Evolutionary conservation across 2,888 invertebrate genomes (phyloP), one percentile per base, ranked within the genome.

Genomic region (Adineta ricciae): DNA sequence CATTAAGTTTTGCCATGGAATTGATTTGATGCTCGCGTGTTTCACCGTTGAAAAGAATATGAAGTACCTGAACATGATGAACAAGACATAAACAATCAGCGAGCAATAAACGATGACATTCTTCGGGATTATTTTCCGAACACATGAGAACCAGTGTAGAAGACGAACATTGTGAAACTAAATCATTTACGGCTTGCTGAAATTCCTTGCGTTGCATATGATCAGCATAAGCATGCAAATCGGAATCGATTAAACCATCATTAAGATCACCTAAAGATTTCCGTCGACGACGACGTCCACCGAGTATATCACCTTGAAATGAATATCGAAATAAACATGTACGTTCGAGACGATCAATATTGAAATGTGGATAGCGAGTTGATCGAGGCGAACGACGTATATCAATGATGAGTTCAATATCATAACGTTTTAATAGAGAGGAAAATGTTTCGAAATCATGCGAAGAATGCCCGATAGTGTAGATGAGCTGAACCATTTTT

Each of bases 391-490:
- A 78, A 41, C 78, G 78, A 78, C 78, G 78, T n/a, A 78, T 78
- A 78, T 78, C 78, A 19, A 78, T 32, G 9, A 78, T 41, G 38
- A 24, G 11, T 1, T 78, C 41, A 11, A 78, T 78, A 41, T 41
- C n/a, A n/a, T 41, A n/a, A 41, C 9, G 24, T 41, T 24, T 78
- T 9, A 78, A 78, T 41, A 78, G 9, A 9, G 38, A 38, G 41
- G 41, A 41, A n/a, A 78, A 78, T n/a, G 9, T 41, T 38, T 7
- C 16, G 2, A 78, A n/a, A 41, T 41, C 41, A 78, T 78, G 78
- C 38, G 41, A 78, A 41, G 78, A 78, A 78, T 78, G 78, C n/a
- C 78, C 78, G 11, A 78, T 78, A 41, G 78, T 78, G n/a, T 78
- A 78, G n/a, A 78, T 64, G 2, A 14, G 16, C 16, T 32, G 36